Evolutionary conservation across 2,113 vertebrate species (phyloP).

Genomic region (Callipepla californica): DNA sequence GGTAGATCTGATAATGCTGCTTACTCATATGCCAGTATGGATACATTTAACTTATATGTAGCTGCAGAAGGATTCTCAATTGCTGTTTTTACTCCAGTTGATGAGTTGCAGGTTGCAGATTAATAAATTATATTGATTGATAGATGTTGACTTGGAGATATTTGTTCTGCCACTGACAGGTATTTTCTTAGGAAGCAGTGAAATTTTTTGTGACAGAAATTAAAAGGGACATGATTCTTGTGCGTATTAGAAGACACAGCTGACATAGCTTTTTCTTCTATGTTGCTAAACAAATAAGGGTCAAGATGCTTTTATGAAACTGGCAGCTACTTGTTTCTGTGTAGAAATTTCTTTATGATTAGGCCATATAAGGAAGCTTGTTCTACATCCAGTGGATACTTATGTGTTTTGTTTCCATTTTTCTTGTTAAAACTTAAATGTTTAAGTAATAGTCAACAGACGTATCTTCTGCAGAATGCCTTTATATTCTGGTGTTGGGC

Average conservation of each 20-base stretch:
- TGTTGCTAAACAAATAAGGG: not conserved
- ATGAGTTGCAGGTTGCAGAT: not conserved
- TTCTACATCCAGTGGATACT: not conserved
- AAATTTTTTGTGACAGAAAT: no score
- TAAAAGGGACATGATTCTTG: not conserved
- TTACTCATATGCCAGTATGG: no score
- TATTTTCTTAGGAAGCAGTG: not conserved
- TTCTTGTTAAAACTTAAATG: not conserved
- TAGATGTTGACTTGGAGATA: not conserved
- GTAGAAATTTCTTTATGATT: not conserved
- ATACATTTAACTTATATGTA: not conserved
- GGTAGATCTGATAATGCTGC: not conserved
- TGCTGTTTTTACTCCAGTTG: not conserved
- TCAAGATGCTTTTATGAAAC: not conserved
- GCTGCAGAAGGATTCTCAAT: not conserved
- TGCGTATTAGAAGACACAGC: accelerated
- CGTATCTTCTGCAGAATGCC: not conserved
- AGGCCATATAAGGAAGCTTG: not conserved
- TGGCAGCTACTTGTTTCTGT: not conserved
- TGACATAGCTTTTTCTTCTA: not conserved
- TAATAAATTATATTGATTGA: not conserved
- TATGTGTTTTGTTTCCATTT: accelerated
- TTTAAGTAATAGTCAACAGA: not conserved
- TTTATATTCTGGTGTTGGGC: not conserved
- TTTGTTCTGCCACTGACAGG: not conserved